Conservation (phyloP, 2,888 invertebrate species). For the Chloromyia formosa region DNA sequence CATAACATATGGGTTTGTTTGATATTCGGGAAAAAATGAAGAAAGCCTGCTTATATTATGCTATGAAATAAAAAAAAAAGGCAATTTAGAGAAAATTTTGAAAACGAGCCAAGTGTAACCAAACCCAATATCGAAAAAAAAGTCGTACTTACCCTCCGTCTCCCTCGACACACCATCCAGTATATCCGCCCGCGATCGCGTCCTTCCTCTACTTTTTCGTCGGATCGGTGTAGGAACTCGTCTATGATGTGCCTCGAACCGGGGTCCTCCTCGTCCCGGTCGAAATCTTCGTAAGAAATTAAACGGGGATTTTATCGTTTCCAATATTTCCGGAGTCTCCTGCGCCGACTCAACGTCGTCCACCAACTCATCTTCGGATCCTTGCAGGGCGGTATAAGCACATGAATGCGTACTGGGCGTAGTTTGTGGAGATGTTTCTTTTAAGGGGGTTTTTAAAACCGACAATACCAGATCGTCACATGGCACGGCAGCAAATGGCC, state of each 20-base stretch:
- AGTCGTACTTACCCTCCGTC: slow-evolving; percentile 46
- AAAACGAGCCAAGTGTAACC: no score
- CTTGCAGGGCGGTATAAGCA: slow-evolving; percentile 53
- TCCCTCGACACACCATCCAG: slow-evolving; percentile 53
- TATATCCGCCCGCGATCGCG: slow-evolving; percentile 56
- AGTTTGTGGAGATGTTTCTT: slow-evolving; percentile 49
- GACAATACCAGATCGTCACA: slow-evolving; percentile 69
- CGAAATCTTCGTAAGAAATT: slow-evolving; percentile 67
- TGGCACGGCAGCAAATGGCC: slow-evolving; percentile 51
- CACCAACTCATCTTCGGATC: slow-evolving; percentile 56
- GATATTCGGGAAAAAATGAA: no score
- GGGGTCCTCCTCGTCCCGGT: slow-evolving; percentile 58
- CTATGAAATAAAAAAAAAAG: no score
- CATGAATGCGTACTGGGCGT: slow-evolving; percentile 51
- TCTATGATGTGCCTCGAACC: slow-evolving; percentile 69
- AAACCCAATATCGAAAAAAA: no score
- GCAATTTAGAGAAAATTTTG: no score
- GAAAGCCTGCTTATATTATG: no score
- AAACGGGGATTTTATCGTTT: slow-evolving; percentile 57
- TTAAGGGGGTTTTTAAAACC: slow-evolving; percentile 69
- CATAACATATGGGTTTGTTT: no score
- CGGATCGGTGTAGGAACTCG: slow-evolving; percentile 69
- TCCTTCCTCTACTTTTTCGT: slow-evolving; percentile 52
- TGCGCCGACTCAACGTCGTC: slow-evolving; percentile 56
- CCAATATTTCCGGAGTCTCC: slow-evolving; percentile 48